Base-by-base conservation (phyloP, 2,113 vertebrate species). In the Pimephales promelas region DNA sequence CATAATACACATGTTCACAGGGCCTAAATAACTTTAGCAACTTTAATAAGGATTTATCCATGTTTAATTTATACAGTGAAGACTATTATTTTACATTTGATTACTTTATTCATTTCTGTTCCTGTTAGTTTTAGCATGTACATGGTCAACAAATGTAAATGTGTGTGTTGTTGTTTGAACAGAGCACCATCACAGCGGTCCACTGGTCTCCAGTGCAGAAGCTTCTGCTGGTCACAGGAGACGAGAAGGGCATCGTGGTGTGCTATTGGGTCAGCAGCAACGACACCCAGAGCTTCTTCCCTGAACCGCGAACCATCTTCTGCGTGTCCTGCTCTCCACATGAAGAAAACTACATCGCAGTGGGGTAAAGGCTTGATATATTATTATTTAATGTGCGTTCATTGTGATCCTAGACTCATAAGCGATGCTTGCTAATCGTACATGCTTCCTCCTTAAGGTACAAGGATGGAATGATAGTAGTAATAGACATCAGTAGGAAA, bases 191-290 rank as follows among this genome's bases (percentile, higher is more conserved):
- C 70, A 90, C 96, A 0, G 95, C 96, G 0, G 84, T 99, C 80
- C 97, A 99, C 82, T 99, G 97, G 97, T 99, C 98, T 36, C 96
- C 97, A 0, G 92, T 92, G 71, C 95, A 97, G 85, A 97, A 96
- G 84, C 96, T 96, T 83, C 86, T 99, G 86, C 90, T 99, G 72
- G 95, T 99, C 31, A 96, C 97, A 0, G 97, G 96, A 5, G 98
- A 99, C 84, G 97, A 98, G 90, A 98, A 98, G 83, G 98, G 98
- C 5, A 77, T 98, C 0, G 87, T 99, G 74, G 93, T 96, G 84
- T 97, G 97, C 81, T 95, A 96, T 89, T 97, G 97, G 97, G 76
- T 94, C 86, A 94, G 96, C 92, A 96, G 96, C 7, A 96, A 88
- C 28, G 97, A 99, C 87, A 95, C 91, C 18, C 91, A 94, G 88